Base-by-base conservation (phyloP, 1,140 invertebrate species). In the Procambarus virginalis region DNA sequence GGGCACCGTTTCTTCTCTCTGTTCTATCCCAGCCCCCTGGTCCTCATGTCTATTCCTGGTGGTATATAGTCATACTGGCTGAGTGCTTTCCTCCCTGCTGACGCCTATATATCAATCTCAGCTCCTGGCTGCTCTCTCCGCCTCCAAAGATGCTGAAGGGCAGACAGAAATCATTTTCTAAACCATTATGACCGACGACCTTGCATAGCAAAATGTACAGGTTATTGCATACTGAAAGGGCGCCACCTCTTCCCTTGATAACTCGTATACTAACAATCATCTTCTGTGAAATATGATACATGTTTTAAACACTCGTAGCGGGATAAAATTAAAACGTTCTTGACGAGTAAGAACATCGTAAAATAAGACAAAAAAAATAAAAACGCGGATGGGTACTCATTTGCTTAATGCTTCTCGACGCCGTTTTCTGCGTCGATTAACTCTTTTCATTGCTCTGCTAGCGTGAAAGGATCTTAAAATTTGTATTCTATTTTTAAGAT, bases 251-350 rank as follows among this genome's bases (percentile, higher is more conserved):
- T 34, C 10, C 68, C n/a, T 20, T 73, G n/a, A 73, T 73, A 34
- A 8, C 68, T 10, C 34, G 68, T 73, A 73, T 73, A 73, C 68
- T 73, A 73, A 73, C 34, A 73, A 73, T 73, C 22, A 73, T 73
- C 68, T 34, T 34, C 22, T 20, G 8, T 73, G 22, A 73, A 73
- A 73, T 73, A 73, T 34, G n/a, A 73, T 34, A 73, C n/a, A 9
- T 5, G 22, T 34, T 5, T 73, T 73, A 34, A 73, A 73, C n/a
- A 73, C n/a, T 34, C 22, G 10, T 34, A 73, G n/a, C 2, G 6
- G 68, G 6, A 34, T 5, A 34, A 73, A 73, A 73, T 22, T 73
- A 73, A 73, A 73, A 34, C 22, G 68, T 34, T 20, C 34, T 22
- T 73, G 68, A 10, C 68, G 34, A n/a, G 22, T 73, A 73, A 22